phyloP scores from a whole-genome alignment of 2,113 vertebrate species.

The Equus przewalskii region DNA sequence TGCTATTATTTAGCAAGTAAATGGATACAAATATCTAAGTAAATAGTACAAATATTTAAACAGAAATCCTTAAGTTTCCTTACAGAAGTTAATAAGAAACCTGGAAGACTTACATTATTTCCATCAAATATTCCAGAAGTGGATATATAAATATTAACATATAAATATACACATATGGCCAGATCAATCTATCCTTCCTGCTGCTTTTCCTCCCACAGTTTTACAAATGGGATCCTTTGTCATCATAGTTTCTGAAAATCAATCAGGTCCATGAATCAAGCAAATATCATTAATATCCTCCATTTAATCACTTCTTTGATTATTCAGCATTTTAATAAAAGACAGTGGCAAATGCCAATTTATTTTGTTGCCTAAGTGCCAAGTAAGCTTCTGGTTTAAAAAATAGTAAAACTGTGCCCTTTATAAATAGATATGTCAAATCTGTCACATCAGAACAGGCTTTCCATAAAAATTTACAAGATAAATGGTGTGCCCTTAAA shows the following conservation, averaged over 20 bases:
- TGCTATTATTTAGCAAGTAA: constrained; percentile 30
- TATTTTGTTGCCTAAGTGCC: background rate
- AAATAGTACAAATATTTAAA: constrained; percentile 57
- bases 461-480: constrained; percentile 29
- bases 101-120: background rate
- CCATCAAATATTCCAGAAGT: constrained; percentile 39
- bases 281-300: background rate
- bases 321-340: background rate
- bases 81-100: constrained; percentile 27
- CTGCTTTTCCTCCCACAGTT: background rate
- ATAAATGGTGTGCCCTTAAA: constrained; percentile 30
- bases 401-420: background rate
- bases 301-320: background rate
- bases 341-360: constrained; percentile 21
- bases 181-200: constrained; percentile 24
- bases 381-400: constrained; percentile 5
- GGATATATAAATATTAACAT: constrained; percentile 1
- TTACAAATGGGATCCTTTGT: constrained; percentile 23
- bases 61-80: background rate
- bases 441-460: constrained; percentile 5
- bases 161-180: constrained; percentile 10
- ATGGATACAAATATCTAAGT: constrained; percentile 38
- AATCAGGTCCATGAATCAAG: background rate
- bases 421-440: background rate
- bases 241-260: constrained; percentile 38